Percentiles rank a stretch among this genome's conserved stretches.
phyloP scores from a whole-genome alignment of 1,140 invertebrate species.

The Tyrophagus putrescentiae region DNA sequence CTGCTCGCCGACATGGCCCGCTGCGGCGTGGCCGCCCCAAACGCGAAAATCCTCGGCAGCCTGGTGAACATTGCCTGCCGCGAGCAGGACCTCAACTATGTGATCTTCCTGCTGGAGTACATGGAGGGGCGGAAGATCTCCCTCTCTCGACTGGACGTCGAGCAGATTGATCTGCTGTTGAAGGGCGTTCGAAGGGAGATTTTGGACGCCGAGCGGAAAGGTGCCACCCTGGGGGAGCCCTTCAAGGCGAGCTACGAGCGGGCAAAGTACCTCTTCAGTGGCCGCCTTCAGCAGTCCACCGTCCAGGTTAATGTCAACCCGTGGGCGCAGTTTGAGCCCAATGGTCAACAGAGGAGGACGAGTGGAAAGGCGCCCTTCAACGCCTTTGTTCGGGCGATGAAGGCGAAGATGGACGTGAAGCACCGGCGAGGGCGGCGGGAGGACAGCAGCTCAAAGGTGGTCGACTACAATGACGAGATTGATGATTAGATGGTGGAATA shows the following conservation, averaged over 20 bases:
- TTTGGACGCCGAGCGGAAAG: background rate
- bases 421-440: background rate
- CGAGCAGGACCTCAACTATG: constrained; percentile 44
- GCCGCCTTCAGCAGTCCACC: no score
- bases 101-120: constrained; percentile 49
- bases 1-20: constrained; percentile 53
- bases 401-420: background rate
- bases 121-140: constrained; percentile 40
- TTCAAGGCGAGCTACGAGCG: no score
- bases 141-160: constrained; percentile 35
- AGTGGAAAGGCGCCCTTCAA: background rate
- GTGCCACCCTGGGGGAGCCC: no score
- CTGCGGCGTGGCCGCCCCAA: constrained; percentile 45
- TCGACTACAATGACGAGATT: constrained; percentile 5
- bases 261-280: no score
- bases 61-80: constrained; percentile 46
- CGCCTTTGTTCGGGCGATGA: background rate
- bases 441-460: background rate
- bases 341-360: no score
- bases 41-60: constrained; percentile 51
- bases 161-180: constrained; percentile 11
- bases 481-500: no score
- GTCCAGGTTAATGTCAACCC: no score
- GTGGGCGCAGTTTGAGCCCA: no score
- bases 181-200: background rate